These are phyloP conservation scores for Hoplostethus mediterraneus DNA, from an alignment of 2,797 vertebrate species.

Conservation along the genomic window DNA sequence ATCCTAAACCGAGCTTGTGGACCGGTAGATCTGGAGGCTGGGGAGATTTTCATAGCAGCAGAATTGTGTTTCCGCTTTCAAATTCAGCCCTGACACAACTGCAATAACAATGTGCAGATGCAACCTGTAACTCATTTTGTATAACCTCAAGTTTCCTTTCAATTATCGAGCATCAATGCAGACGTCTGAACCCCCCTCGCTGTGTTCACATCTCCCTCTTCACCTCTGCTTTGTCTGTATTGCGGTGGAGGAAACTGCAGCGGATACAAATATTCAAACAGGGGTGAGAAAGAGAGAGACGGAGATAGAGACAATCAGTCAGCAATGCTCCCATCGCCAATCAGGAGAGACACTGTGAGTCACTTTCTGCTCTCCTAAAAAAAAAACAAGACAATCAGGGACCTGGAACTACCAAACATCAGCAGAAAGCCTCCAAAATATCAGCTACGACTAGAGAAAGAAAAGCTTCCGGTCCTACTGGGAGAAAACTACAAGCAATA, in stretches of 20 bases:
- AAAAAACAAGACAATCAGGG: no score
- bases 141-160: neutral
- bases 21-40: neutral
- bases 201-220: neutral
- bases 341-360: no score
- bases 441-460: neutral
- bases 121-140: neutral
- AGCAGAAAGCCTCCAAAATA: neutral
- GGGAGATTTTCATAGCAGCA: neutral
- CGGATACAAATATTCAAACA: neutral
- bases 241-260: neutral
- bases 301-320: neutral
- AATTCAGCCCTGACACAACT: neutral
- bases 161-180: slow-evolving; percentile 1
- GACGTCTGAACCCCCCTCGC: neutral
- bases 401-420: slow-evolving; percentile 1
- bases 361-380: no score
- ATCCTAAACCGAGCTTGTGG: neutral
- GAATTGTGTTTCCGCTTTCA: neutral
- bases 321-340: no score
- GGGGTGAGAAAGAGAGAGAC: neutral
- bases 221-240: neutral
- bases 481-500: neutral
- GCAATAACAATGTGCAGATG: neutral
- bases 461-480: neutral